Conservation (phyloP, 2,113 vertebrate genomes). For the Pachyramphus minor region DNA sequence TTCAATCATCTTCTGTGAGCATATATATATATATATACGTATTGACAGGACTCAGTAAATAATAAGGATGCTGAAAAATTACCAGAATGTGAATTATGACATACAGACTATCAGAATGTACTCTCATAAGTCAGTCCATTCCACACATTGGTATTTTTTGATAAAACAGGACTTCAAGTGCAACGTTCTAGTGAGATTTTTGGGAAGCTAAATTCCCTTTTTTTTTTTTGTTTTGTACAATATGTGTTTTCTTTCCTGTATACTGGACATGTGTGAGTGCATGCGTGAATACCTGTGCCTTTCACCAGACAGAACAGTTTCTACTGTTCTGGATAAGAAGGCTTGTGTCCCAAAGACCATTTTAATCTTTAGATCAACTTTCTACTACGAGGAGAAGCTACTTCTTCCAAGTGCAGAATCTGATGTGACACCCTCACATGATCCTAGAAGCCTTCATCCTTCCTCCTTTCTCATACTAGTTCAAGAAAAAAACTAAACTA, state of each 20-base stretch:
- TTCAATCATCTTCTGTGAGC: neutral
- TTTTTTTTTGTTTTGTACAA: neutral
- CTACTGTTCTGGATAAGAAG: accelerated
- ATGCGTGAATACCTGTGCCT: accelerated
- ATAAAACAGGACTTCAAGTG: neutral
- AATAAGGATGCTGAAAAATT: neutral
- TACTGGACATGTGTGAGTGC: neutral
- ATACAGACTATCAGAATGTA: neutral
- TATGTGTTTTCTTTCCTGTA: neutral
- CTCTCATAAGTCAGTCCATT: neutral
- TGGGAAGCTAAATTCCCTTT: neutral
- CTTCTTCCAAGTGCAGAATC: neutral
- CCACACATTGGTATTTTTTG: neutral
- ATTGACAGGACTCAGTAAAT: neutral
- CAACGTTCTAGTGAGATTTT: neutral
- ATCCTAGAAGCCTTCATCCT: neutral
- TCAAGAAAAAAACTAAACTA: neutral
- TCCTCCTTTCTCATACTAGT: neutral
- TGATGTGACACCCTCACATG: accelerated
- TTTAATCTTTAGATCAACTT: neutral
- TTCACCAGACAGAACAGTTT: neutral
- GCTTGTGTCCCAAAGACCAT: neutral
- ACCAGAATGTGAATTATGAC: neutral
- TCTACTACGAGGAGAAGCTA: neutral
- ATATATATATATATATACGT: neutral